A percentile compares a stretch with the other conserved stretches of the same genome.
phyloP scores from a whole-genome alignment of 2,797 vertebrate genomes.

The Labeo calbasu region DNA sequence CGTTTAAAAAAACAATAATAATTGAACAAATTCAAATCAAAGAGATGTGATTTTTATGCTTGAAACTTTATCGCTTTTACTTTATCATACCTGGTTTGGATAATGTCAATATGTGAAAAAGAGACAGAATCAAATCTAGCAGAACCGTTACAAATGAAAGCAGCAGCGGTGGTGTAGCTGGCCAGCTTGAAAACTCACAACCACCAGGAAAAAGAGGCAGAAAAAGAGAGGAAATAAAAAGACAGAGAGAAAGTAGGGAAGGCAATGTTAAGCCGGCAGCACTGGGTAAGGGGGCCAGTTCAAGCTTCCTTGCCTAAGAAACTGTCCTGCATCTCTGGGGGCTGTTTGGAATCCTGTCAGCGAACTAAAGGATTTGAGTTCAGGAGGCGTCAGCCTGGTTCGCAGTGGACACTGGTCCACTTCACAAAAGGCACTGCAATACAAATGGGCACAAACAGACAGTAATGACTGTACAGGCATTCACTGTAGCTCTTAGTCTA shows the following conservation, averaged over 20 bases:
- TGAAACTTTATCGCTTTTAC: background rate
- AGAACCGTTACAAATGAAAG: constrained; percentile 3
- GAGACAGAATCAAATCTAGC: constrained; percentile 41
- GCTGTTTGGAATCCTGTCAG: constrained; percentile 85
- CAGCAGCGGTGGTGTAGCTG: constrained; percentile 45
- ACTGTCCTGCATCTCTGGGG: constrained; percentile 85
- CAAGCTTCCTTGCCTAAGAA: constrained; percentile 84
- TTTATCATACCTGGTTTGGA: background rate
- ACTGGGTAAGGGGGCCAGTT: constrained; percentile 63
- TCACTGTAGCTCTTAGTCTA: constrained; percentile 46
- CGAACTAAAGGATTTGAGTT: constrained; percentile 86
- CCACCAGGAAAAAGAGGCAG: constrained; percentile 41
- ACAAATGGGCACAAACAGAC: constrained; percentile 73
- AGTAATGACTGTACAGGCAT: constrained; percentile 59
- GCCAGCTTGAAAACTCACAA: constrained; percentile 40
- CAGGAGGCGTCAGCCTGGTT: constrained; percentile 83
- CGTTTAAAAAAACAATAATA: background rate
- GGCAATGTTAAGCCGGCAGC: constrained; percentile 58
- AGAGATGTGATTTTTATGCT: background rate
- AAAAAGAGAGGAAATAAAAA: constrained; percentile 41
- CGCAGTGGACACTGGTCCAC: constrained; percentile 83
- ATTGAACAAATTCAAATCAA: background rate
- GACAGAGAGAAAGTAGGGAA: constrained; percentile 47
- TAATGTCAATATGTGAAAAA: background rate
- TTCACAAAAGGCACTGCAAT: constrained; percentile 86